Evolutionary conservation across 2,797 vertebrate genomes (phyloP).

Genomic region (Thunnus albacares): DNA sequence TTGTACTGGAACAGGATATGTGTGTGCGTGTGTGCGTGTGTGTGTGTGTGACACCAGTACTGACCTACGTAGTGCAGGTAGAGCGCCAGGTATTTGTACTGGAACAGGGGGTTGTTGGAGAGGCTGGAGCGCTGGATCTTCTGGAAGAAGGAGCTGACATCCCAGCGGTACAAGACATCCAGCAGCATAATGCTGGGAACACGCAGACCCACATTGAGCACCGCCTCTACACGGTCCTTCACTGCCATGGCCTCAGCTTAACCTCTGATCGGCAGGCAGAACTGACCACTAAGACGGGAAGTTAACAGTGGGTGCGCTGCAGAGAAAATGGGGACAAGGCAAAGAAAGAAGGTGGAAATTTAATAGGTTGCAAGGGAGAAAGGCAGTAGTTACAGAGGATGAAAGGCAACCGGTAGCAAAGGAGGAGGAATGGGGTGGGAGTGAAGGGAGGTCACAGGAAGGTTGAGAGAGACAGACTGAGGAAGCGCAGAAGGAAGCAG

Average conservation of each 20-base stretch:
- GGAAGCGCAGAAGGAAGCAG: background rate
- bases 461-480: constrained; percentile 2
- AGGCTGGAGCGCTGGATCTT: constrained; percentile 99
- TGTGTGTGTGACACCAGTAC: constrained; percentile 67
- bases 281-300: constrained; percentile 70
- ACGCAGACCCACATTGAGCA: constrained; percentile 96
- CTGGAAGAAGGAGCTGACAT: constrained; percentile 99
- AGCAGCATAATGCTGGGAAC: constrained; percentile 99
- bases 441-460: constrained; percentile 28
- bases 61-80: constrained; percentile 99
- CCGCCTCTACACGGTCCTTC: constrained; percentile 95
- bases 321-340: constrained; percentile 4
- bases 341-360: background rate
- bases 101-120: constrained; percentile 97
- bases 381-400: background rate
- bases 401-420: background rate
- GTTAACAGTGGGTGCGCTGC: constrained; percentile 59
- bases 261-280: constrained; percentile 69
- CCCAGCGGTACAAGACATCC: constrained; percentile 98
- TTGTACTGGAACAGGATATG: background rate
- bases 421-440: background rate
- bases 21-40: background rate
- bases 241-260: constrained; percentile 89
- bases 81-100: constrained; percentile 98
- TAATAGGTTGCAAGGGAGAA: background rate